Evolutionary conservation across 2,113 vertebrate genomes (phyloP).

Genomic region (Engystomops pustulosus): DNA sequence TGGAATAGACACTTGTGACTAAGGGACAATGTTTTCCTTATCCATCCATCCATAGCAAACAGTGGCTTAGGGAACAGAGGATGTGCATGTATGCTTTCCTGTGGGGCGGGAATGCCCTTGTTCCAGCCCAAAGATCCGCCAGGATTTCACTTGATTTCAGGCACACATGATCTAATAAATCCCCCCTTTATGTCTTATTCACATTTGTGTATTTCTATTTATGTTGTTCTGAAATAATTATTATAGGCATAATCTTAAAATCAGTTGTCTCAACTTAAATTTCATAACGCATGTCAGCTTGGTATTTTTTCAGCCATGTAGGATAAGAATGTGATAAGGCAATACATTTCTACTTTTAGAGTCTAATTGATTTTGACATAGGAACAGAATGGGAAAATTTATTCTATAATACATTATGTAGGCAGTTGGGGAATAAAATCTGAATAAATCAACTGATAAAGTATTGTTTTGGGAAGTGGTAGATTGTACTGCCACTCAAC

Average conservation of each 20-base stretch:
- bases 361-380: not conserved
- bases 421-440: not conserved
- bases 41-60: no score
- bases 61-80: no score
- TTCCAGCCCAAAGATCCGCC: no score
- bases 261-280: not conserved
- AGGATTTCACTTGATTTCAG: no score
- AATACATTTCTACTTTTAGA: slow-evolving; percentile 4
- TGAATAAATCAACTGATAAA: slow-evolving; percentile 7
- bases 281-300: not conserved
- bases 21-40: no score
- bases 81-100: no score
- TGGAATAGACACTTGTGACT: no score
- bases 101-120: no score
- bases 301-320: not conserved
- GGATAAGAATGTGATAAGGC: not conserved
- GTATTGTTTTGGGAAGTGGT: not conserved
- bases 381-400: not conserved
- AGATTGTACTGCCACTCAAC: not conserved
- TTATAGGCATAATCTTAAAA: not conserved
- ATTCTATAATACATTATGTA: not conserved
- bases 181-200: no score
- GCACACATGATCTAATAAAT: no score
- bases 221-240: not conserved
- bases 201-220: no score